Percentiles rank a stretch among this genome's conserved stretches.
Evolutionary conservation across 2,888 invertebrate genomes (phyloP).

Genomic region (Tiphia femorata): DNA sequence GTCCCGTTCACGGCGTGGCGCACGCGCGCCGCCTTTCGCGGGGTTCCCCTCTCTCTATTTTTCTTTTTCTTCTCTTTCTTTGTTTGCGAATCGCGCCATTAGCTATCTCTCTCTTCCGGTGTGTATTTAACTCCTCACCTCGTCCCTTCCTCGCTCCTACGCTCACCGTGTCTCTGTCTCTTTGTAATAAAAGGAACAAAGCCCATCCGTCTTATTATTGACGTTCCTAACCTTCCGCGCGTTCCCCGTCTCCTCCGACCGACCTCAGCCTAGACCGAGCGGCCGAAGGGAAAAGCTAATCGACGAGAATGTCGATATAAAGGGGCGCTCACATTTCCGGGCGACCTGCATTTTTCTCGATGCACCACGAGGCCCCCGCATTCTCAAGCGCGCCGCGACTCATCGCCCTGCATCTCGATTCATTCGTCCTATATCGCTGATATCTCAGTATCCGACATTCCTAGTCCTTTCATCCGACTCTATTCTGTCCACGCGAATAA

Average conservation of each 20-base stretch:
- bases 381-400: neutral
- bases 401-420: too few species aligned
- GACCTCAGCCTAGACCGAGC: neutral
- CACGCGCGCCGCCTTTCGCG: too few species aligned
- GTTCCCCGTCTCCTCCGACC: neutral
- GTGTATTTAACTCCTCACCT: too few species aligned
- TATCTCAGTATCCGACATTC: too few species aligned
- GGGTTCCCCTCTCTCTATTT: neutral
- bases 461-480: too few species aligned
- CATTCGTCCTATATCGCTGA: too few species aligned
- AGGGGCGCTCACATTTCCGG: neutral
- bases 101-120: constrained; percentile 1
- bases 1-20: neutral
- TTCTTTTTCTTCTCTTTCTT: neutral
- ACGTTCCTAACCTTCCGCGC: neutral
- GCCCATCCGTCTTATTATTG: constrained; percentile 15
- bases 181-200: constrained; percentile 3
- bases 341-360: neutral
- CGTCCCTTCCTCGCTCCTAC: neutral
- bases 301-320: neutral
- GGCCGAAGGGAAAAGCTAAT: neutral
- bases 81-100: neutral
- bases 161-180: constrained; percentile 6
- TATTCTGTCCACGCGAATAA: too few species aligned
- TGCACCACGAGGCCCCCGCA: neutral